These are phyloP conservation scores for Ypsolopha scabrella DNA, from an alignment of 2,888 invertebrate species.

Conservation along the genomic window DNA sequence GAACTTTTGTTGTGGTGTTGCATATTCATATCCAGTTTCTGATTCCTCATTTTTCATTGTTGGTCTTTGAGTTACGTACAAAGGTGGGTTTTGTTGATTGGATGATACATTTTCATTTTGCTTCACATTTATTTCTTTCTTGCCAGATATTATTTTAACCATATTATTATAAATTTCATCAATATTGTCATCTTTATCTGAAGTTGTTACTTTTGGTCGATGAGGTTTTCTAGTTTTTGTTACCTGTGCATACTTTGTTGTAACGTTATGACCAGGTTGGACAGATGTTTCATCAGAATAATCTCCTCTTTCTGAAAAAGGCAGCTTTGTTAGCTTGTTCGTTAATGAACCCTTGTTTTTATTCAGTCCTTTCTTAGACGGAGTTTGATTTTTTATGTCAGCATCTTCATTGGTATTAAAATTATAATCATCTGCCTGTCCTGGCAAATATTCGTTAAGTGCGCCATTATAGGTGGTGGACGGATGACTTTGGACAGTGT, in stretches of 20 bases:
- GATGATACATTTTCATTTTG: neutral
- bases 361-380: neutral
- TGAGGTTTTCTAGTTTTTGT: neutral
- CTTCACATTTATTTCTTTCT: neutral
- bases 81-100: neutral
- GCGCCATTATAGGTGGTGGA: too few relatives aligned
- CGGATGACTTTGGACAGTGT: too few relatives aligned
- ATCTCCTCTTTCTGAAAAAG: neutral
- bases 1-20: slow-evolving; percentile 17
- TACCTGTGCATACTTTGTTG: neutral
- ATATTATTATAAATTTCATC: neutral
- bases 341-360: neutral
- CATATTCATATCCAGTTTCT: slow-evolving; percentile 20
- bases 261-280: neutral
- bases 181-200: neutral
- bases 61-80: neutral
- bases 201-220: neutral
- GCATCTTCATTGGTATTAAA: neutral
- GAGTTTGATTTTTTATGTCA: neutral
- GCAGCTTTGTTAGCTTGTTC: neutral
- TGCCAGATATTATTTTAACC: too few relatives aligned
- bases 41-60: neutral
- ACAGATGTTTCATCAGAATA: too few relatives aligned
- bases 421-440: neutral
- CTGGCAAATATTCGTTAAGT: neutral